These are phyloP conservation scores for Desmophyllum pertusum DNA, from an alignment of 92 coral and sea anemone species.

Conservation along the genomic window DNA sequence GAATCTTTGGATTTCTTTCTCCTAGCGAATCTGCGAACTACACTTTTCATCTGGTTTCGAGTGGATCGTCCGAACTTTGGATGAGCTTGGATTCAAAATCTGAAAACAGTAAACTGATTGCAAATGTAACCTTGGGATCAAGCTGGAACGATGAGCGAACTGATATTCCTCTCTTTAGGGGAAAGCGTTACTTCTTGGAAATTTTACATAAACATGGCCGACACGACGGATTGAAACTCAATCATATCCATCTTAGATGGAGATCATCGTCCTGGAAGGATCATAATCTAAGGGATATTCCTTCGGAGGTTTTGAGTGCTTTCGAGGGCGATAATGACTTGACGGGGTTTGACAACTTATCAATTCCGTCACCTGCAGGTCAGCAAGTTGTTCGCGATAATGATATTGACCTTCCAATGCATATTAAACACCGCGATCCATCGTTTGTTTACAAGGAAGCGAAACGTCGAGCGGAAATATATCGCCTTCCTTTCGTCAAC, in stretches of 20 bases:
- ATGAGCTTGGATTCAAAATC: constrained; percentile 70
- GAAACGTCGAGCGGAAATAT: constrained; percentile 51
- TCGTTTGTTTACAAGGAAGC: constrained; percentile 8
- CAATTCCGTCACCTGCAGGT: too few species aligned
- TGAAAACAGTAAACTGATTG: constrained; percentile 52
- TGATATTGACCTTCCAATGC: constrained; percentile 46
- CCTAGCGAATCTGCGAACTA: constrained; percentile 49
- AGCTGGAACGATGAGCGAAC: neutral
- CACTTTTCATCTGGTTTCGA: constrained; percentile 61
- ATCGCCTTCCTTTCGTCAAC: constrained; percentile 64
- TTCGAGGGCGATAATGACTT: constrained; percentile 29
- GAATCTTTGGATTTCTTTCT: constrained; percentile 83
- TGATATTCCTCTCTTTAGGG: constrained; percentile 11
- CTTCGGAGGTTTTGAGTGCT: constrained; percentile 23
- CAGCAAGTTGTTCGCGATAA: constrained; percentile 39
- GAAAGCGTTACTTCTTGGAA: constrained; percentile 71
- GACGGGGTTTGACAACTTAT: neutral
- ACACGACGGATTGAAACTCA: too few species aligned
- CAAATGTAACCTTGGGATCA: neutral
- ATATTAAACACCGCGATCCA: constrained; percentile 38
- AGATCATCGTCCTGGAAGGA: constrained; percentile 23
- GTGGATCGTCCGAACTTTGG: constrained; percentile 87
- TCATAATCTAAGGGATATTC: constrained; percentile 37
- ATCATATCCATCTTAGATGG: constrained; percentile 66
- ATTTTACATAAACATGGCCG: constrained; percentile 79